A percentile compares a stretch with the other conserved stretches of the same genome.
Conservation (phyloP, 1,140 invertebrate species). For the Lycorma delicatula region DNA sequence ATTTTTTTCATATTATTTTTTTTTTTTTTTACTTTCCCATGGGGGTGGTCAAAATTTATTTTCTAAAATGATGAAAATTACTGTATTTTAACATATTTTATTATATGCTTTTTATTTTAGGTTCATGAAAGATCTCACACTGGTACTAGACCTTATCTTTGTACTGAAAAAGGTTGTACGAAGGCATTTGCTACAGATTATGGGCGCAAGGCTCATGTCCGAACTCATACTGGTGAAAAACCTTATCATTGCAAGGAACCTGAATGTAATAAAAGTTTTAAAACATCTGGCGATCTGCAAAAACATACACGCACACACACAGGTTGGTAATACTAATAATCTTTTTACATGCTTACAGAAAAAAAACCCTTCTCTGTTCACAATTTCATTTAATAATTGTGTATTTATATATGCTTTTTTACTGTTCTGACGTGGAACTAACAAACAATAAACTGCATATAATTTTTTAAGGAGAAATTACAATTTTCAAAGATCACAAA, state of each 20-base stretch:
- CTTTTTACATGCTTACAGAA: conserved; percentile 1
- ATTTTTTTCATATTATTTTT: too few species aligned
- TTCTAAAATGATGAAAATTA: too few species aligned
- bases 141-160: conserved; percentile 51
- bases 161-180: conserved; percentile 47
- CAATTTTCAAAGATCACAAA: too few species aligned
- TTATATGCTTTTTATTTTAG: conserved; percentile 34
- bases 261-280: conserved; percentile 51
- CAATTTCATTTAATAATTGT: too few species aligned
- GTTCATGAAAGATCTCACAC: conserved; percentile 57
- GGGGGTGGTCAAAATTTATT: too few species aligned
- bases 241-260: conserved; percentile 52
- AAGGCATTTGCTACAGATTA: conserved; percentile 62
- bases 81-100: background rate
- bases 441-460: too few species aligned
- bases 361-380: too few species aligned
- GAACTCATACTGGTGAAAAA: conserved; percentile 60
- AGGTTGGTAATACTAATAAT: conserved; percentile 37
- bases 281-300: conserved; percentile 60
- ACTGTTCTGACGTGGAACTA: too few species aligned
- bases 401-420: too few species aligned
- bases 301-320: conserved; percentile 63
- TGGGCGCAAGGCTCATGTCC: conserved; percentile 55
- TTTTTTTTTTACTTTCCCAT: too few species aligned
- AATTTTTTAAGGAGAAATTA: too few species aligned